Conservation (phyloP, 37 sponge, comb jelly and placozoan genomes). For the Agelas oroides region DNA sequence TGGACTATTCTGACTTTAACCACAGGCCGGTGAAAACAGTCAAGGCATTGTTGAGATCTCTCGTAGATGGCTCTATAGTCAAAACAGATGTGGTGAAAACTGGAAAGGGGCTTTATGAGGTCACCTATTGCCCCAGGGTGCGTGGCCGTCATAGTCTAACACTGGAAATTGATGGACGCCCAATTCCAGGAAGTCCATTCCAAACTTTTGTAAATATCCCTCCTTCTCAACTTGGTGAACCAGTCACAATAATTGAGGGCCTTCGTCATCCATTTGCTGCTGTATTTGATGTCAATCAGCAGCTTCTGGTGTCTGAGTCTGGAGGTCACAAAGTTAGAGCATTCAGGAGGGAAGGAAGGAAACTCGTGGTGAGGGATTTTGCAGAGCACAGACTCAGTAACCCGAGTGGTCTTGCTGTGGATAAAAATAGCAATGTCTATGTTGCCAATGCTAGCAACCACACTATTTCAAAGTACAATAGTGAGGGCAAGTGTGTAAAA, state of each 20-base stretch:
- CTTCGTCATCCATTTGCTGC: conserved; percentile 27
- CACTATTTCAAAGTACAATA: conserved; percentile 29
- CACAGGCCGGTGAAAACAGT: background rate
- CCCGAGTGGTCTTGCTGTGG: conserved; percentile 54
- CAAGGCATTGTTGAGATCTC: conserved; percentile 16
- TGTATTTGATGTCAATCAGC: conserved; percentile 16
- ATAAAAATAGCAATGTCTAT: conserved; percentile 35
- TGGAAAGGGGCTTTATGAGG: conserved; percentile 36
- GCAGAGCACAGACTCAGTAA: background rate
- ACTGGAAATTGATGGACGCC: background rate
- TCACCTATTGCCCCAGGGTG: conserved; percentile 10
- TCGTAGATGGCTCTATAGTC: conserved; percentile 29
- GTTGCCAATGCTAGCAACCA: conserved; percentile 27
- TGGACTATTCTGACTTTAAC: background rate
- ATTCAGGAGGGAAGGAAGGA: conserved; percentile 4
- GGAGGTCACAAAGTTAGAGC: conserved; percentile 4
- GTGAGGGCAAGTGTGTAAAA: conserved; percentile 3
- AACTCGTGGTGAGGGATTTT: background rate
- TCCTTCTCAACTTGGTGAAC: conserved; percentile 14
- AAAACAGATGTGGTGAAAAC: conserved; percentile 3
- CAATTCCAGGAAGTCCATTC: conserved; percentile 10
- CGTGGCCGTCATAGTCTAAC: conserved; percentile 19
- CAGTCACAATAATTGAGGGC: conserved; percentile 4
- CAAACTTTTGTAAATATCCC: conserved; percentile 32
- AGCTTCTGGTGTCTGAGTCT: conserved; percentile 41